phyloP scores from a whole-genome alignment of 2,888 invertebrate species.

The Eupeodes luniger region DNA sequence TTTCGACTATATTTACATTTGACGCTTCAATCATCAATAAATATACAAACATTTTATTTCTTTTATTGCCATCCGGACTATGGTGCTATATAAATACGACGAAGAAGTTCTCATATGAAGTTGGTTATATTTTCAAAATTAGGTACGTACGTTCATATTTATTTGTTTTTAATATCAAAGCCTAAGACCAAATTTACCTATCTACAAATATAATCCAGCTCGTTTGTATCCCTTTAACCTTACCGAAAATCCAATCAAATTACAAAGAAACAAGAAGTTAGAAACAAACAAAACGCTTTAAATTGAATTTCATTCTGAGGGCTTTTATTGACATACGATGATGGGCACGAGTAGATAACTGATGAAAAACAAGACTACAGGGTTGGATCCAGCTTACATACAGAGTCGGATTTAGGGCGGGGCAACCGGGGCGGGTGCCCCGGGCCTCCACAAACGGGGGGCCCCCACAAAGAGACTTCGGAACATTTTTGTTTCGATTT shows the following conservation, averaged over 20 bases:
- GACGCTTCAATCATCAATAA: constrained; percentile 2
- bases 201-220: background rate
- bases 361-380: background rate
- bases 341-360: background rate
- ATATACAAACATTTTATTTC: too few relatives aligned
- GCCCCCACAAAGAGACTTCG: too few relatives aligned
- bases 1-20: background rate
- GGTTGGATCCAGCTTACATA: background rate
- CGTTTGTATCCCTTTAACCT: background rate
- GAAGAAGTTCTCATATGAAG: too few relatives aligned
- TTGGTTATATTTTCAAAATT: background rate
- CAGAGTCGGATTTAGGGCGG: too few relatives aligned
- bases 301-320: constrained; percentile 6
- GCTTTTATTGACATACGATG: background rate
- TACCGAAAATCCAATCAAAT: constrained; percentile 19
- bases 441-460: too few relatives aligned
- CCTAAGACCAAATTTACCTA: background rate
- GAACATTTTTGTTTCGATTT: too few relatives aligned
- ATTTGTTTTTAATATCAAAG: constrained; percentile 21
- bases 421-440: too few relatives aligned
- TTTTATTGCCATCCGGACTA: too few relatives aligned
- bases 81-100: too few relatives aligned
- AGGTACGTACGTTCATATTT: background rate
- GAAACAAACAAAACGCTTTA: background rate
- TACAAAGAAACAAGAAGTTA: background rate